Conservation (phyloP, 2,797 vertebrate genomes). For the Emys orbicularis region DNA sequence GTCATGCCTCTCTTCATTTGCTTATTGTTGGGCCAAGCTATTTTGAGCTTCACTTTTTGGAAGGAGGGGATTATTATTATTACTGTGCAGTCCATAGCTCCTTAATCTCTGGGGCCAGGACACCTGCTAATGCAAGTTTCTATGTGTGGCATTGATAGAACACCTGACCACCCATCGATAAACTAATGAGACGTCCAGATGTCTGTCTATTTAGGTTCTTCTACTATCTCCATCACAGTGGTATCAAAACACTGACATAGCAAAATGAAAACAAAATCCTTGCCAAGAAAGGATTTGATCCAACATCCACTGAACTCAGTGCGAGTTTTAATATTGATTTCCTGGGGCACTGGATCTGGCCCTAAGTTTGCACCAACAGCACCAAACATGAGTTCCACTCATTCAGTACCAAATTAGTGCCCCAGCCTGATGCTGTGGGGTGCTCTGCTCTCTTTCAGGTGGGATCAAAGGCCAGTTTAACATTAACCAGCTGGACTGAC, state of each 20-base stretch:
- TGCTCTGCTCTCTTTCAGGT: accelerated
- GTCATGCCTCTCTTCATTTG: neutral
- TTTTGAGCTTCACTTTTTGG: neutral
- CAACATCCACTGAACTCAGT: neutral
- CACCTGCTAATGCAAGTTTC: neutral
- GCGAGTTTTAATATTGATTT: neutral
- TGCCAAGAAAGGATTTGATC: neutral
- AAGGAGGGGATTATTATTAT: neutral
- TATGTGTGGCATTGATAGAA: neutral
- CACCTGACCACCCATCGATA: neutral
- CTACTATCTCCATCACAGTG: neutral
- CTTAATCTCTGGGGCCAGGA: neutral
- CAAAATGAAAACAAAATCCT: neutral
- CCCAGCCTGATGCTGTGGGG: accelerated
- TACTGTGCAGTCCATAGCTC: neutral
- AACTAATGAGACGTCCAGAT: neutral
- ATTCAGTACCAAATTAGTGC: neutral
- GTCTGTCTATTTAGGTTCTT: neutral
- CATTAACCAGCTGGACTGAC: neutral
- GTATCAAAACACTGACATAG: neutral
- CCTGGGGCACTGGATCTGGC: neutral
- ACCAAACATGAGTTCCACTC: neutral
- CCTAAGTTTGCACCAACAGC: neutral
- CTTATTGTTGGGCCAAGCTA: neutral
- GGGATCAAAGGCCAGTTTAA: neutral